Percentiles rank a stretch among this genome's conserved stretches.
phyloP scores from a whole-genome alignment of 2,113 vertebrate species.

The Chloroceryle aenea region DNA sequence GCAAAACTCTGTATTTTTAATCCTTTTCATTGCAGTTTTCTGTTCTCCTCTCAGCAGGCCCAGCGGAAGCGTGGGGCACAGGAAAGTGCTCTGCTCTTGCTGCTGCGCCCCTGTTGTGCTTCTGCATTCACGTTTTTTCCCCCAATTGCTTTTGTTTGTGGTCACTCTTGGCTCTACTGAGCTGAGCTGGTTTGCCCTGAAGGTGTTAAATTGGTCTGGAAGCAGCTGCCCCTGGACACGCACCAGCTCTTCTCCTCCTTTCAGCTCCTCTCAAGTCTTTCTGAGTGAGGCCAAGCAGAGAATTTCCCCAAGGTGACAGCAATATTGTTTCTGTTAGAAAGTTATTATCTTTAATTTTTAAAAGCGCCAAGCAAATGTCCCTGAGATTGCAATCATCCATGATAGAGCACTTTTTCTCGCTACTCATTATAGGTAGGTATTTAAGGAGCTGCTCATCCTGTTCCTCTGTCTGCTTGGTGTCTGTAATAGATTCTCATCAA shows the following conservation, averaged over 20 bases:
- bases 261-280: conserved; percentile 3
- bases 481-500: conserved; percentile 20
- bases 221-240: neutral
- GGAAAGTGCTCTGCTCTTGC: neutral
- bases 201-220: neutral
- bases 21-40: neutral
- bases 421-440: conserved; percentile 27
- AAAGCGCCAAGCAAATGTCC: conserved; percentile 60
- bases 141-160: neutral
- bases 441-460: conserved; percentile 58
- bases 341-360: conserved; percentile 68
- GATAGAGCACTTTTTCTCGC: conserved; percentile 51
- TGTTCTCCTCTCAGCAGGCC: neutral
- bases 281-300: conserved; percentile 46
- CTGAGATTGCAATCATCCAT: conserved; percentile 59
- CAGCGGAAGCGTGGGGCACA: fast-evolving
- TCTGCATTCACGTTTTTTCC: neutral
- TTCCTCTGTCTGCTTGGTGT: conserved; percentile 30
- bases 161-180: neutral
- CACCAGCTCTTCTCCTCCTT: neutral
- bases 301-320: conserved; percentile 67
- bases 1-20: neutral
- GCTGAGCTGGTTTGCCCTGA: fast-evolving
- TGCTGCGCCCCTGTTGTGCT: fast-evolving
- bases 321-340: conserved; percentile 64